These are phyloP conservation scores for Aegithalos caudatus DNA, from an alignment of 2,113 vertebrate species.

Conservation along the genomic window DNA sequence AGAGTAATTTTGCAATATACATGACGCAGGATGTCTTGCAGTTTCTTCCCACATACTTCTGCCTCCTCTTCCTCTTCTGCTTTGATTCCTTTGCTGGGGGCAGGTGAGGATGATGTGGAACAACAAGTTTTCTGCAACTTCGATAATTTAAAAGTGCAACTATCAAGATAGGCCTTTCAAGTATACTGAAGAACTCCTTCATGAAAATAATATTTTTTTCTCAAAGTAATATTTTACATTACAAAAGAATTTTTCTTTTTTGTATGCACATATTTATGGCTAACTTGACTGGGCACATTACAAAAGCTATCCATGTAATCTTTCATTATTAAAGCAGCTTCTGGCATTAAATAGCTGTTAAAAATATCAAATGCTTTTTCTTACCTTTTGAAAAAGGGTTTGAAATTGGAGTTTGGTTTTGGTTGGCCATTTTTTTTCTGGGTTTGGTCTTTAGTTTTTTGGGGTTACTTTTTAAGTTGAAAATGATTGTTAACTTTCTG, in stretches of 20 bases:
- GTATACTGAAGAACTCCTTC: neutral
- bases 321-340: conserved; percentile 43
- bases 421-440: neutral
- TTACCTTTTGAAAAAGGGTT: neutral
- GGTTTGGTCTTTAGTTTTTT: neutral
- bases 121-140: conserved; percentile 21
- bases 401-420: neutral
- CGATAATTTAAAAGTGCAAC: neutral
- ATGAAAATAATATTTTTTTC: neutral
- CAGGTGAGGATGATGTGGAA: neutral
- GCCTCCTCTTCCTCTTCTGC: neutral
- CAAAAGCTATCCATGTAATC: conserved; percentile 11
- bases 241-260: conserved; percentile 48
- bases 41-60: conserved; percentile 5
- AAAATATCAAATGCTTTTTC: neutral
- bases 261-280: conserved; percentile 44
- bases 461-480: neutral
- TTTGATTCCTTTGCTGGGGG: conserved; percentile 24
- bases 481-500: neutral
- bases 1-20: neutral
- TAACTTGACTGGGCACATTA: conserved; percentile 9
- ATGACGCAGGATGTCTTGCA: neutral
- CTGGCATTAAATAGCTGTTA: neutral
- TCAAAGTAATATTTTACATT: conserved; percentile 11
- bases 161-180: neutral